Evolutionary conservation across 2,113 vertebrate species (phyloP), one percentile per base, ranked within the genome.

Genomic region (Geothlypis trichas): DNA sequence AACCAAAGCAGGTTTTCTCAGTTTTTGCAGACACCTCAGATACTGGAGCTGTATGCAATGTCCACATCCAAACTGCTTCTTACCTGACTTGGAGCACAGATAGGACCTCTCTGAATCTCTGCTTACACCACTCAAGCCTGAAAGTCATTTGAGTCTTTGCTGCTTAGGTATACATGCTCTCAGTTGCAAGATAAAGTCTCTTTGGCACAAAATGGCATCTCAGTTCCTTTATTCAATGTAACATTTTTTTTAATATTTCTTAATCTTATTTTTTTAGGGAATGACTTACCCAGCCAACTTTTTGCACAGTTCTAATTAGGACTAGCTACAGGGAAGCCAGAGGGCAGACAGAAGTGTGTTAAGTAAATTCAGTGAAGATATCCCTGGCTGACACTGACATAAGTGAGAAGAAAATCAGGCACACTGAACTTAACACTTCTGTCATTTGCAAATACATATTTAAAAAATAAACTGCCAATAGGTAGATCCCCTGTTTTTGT

Each of bases 401-500:
- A 96, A 92, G 76, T 33, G 73, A 90, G 78, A 90, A 91, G 24
- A 78, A 66, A 93, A 63, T 68, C 79, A 86, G 41, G 18, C 23
- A 58, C 31, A 13, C 21, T 7, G 7, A 18, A 81, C 66, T 87
- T 90, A 89, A 86, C 68, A 72, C 65, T 78, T 57, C 49, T 75
- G 49, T 72, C 41, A 84, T 75, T 88, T 87, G 15, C 52, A 92
- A 78, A 52, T 20, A 24, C 23, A 22, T 78, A 92, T 94, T 88
- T 31, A 79, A 89, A 46, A 68, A 31, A 20, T 37, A 33, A 67
- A 44, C n/a, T 72, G 47, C 28, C 39, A 66, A 52, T 61, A 91
- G 28, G 35, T 57, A 35, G 47, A 75, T 49, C 11, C 26, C 9
- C 37, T 63, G 12, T 37, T 92, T 83, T 46, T 41, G 15, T 62